Evolutionary conservation across 2,888 invertebrate species (phyloP).

Genomic region (Parthenolecanium corni): DNA sequence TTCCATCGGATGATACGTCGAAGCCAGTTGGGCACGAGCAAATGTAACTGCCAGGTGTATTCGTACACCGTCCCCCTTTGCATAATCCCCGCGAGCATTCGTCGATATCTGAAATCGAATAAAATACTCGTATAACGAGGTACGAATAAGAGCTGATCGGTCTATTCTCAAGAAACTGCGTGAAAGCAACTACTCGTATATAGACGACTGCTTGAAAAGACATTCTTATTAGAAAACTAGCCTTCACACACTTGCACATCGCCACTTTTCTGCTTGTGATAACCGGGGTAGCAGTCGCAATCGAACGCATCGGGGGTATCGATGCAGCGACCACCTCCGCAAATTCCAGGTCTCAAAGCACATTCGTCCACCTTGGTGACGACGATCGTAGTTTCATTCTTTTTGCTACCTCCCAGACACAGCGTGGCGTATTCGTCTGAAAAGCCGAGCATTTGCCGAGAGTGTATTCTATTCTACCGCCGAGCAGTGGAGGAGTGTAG

Average conservation of each 20-base stretch:
- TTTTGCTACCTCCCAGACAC: slow-evolving; percentile 39
- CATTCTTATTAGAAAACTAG: slow-evolving; percentile 32
- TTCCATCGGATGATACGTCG: slow-evolving; percentile 68
- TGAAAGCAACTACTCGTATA: too few species aligned
- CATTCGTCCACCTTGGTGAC: slow-evolving; percentile 54
- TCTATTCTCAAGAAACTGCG: too few species aligned
- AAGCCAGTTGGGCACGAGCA: slow-evolving; percentile 69
- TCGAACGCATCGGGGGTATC: slow-evolving; percentile 64
- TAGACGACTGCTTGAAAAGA: too few species aligned
- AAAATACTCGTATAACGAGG: slow-evolving; percentile 3
- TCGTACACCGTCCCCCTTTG: slow-evolving; percentile 59
- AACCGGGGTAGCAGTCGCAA: slow-evolving; percentile 63
- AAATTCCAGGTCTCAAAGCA: slow-evolving; percentile 59
- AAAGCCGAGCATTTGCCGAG: slow-evolving; percentile 33
- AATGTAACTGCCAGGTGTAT: slow-evolving; percentile 59
- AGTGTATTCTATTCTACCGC: too few species aligned
- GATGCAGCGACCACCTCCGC: slow-evolving; percentile 56
- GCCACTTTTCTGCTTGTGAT: slow-evolving; percentile 36
- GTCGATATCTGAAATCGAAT: slow-evolving; percentile 51
- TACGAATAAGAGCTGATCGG: too few species aligned
- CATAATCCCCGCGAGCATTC: slow-evolving; percentile 70
- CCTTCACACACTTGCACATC: slow-evolving; percentile 46
- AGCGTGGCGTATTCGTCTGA: slow-evolving; percentile 51
- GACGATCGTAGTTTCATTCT: slow-evolving; percentile 21
- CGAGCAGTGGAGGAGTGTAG: background rate